Base-by-base conservation (phyloP, 2,888 invertebrate genomes). In the Neocrepidodera transversa region DNA sequence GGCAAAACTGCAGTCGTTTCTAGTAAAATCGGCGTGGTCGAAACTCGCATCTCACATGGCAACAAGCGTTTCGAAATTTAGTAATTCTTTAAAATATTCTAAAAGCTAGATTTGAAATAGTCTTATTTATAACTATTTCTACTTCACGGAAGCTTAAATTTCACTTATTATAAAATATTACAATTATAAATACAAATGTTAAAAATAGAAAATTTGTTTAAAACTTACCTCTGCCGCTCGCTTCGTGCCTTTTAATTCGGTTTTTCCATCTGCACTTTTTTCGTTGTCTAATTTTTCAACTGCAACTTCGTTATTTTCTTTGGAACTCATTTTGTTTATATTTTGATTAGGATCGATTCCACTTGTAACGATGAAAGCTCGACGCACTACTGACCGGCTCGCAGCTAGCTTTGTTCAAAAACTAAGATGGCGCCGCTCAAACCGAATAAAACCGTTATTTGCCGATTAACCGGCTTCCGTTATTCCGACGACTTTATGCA, bases 301-400 rank as follows among this genome's bases (percentile, higher is more conserved):
- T 75, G 90, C 90, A 82, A 91, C 91, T 84, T 92, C 91, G 84
- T 90, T 91, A 83, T 90, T 91, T 83, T 91, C 91, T 83, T 88
- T 89, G 82, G 89, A 85, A 86, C 90, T 90, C 90, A 90, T 90
- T 84, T 83, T 82, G 77, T 76, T 76, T 79, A 72, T 75, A 69
- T 76, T 74, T 73, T 64, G 55, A 56, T 47, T 57, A 51, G 52
- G 64, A 67, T 65, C 67, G 62, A 58, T 62, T 55, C 48, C 59
- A 63, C 62, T 66, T 66, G 58, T 55, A 54, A 71, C 81, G 83
- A 83, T 82, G 83, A 82, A 80, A 77, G 82, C 84, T 84, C 84
- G 83, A 84, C 84, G 84, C 85, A 86, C 86, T 85, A 86, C 87
- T 86, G 86, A 83, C 82, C 83, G 84, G 83, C 85, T 83, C 83